phyloP scores from a whole-genome alignment of 2,888 invertebrate species.

The Caprella mutica region DNA sequence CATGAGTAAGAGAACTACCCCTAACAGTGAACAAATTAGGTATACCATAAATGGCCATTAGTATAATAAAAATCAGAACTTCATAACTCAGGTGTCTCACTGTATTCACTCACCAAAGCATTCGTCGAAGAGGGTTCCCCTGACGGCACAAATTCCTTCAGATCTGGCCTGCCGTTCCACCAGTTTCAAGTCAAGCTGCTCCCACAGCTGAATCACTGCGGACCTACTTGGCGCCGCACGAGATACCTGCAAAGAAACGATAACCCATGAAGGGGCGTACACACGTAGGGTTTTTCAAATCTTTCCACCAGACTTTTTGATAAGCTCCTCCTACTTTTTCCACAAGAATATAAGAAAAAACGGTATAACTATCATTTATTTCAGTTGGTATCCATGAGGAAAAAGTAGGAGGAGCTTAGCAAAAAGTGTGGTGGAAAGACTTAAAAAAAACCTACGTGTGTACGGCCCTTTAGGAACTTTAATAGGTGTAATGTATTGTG shows the following conservation, averaged over 20 bases:
- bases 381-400: no score
- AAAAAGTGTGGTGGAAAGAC: no score
- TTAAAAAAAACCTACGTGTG: no score
- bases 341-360: neutral
- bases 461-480: no score
- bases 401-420: no score
- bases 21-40: no score
- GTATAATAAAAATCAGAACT: no score
- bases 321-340: neutral
- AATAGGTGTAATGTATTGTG: no score
- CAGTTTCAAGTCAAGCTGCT: slow-evolving; percentile 32
- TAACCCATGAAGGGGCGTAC: no score
- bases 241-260: slow-evolving; percentile 18
- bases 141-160: slow-evolving; percentile 24
- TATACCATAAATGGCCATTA: no score
- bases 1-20: no score
- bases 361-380: neutral
- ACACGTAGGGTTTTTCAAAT: neutral
- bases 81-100: no score
- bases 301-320: neutral
- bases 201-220: slow-evolving; percentile 30
- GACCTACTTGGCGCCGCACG: slow-evolving; percentile 26
- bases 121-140: slow-evolving; percentile 24
- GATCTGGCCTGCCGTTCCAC: slow-evolving; percentile 25
- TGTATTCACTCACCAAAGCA: slow-evolving; percentile 17